Percentiles rank a stretch among this genome's conserved stretches.
These are phyloP conservation scores for Metacarcinus magister DNA, from an alignment of 2,888 invertebrate genomes.

Conservation along the genomic window DNA sequence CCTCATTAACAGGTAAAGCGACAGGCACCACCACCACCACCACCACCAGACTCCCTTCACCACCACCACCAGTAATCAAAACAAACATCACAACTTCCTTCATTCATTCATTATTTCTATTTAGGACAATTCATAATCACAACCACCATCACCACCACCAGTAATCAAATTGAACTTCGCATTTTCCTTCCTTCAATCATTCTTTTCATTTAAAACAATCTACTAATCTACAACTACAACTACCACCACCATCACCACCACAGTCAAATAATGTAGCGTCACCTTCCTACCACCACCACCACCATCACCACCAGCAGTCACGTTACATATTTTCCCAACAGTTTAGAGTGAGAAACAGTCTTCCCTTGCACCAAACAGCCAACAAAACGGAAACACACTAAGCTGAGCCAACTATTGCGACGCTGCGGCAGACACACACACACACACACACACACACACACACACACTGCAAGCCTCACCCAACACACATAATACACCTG, in stretches of 20 bases:
- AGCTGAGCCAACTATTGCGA: neutral
- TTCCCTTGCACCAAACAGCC: neutral
- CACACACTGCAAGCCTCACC: neutral
- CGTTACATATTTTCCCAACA: neutral
- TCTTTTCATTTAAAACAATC: too few relatives aligned
- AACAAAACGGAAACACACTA: neutral
- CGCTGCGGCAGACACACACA: neutral
- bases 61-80: neutral
- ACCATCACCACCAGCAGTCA: neutral
- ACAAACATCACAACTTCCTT: neutral
- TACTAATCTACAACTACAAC: neutral
- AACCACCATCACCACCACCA: neutral
- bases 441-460: constrained; percentile 65
- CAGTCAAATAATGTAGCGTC: neutral
- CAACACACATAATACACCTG: neutral
- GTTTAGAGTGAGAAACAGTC: neutral
- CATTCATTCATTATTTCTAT: too few relatives aligned
- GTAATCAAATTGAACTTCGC: neutral
- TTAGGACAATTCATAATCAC: too few relatives aligned
- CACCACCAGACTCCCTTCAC: neutral
- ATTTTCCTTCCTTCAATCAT: neutral
- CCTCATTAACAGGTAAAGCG: neutral
- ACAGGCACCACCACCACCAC: neutral
- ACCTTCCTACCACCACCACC: too few relatives aligned
- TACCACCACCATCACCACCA: neutral